A percentile compares a stretch with the other conserved stretches of the same genome.
Evolutionary conservation across 1,140 invertebrate genomes (phyloP).

Genomic region (Calliopsis andreniformis): DNA sequence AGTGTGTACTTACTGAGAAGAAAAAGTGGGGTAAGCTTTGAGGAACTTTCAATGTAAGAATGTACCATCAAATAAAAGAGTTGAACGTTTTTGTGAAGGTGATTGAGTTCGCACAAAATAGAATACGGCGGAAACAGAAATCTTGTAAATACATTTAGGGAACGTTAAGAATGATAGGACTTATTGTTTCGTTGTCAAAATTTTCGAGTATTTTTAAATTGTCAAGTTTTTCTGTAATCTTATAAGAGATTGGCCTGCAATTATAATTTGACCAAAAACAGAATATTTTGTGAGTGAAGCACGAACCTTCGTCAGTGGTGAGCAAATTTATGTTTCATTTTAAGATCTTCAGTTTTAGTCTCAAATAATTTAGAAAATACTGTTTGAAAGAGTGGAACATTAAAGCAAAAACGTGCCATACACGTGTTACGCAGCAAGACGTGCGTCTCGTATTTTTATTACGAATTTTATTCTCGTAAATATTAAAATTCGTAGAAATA

Average conservation of each 20-base stretch:
- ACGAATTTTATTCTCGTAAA: not conserved
- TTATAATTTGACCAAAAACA: too few relatives aligned
- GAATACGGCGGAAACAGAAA: too few relatives aligned
- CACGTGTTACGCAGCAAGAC: not conserved
- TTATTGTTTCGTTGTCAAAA: not conserved
- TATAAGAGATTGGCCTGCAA: not conserved
- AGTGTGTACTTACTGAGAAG: conserved; percentile 20
- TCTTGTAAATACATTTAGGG: conserved; percentile 4
- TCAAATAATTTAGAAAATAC: too few relatives aligned
- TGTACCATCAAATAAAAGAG: not conserved
- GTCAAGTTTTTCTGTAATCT: not conserved
- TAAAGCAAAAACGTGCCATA: conserved; percentile 31
- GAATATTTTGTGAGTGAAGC: too few relatives aligned
- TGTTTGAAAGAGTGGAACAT: too few relatives aligned
- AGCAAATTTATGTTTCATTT: not conserved
- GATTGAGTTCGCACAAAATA: not conserved
- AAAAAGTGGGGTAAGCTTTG: not conserved
- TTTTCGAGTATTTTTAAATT: not conserved
- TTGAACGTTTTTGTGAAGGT: not conserved
- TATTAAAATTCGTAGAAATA: not conserved
- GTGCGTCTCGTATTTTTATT: not conserved
- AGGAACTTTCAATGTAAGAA: too few relatives aligned
- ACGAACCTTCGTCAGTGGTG: not conserved
- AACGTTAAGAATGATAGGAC: not conserved
- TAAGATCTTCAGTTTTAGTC: too few relatives aligned